Percentiles rank a stretch among this genome's conserved stretches.
Evolutionary conservation across 1,140 invertebrate genomes (phyloP).

Genomic region (Solen grandis): DNA sequence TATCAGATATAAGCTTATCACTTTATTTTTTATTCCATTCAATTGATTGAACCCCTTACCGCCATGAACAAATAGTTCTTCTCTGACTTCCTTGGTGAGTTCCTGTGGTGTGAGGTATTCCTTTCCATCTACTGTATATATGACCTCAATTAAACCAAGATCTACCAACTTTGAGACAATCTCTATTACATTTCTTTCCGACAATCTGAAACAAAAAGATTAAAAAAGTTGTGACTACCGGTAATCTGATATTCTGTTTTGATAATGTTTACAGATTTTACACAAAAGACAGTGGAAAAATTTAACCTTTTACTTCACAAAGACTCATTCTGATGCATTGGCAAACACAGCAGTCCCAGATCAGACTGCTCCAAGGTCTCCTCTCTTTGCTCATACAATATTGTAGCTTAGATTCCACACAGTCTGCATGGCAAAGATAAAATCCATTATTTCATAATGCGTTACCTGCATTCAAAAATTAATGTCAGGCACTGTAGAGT

Average conservation of each 20-base stretch:
- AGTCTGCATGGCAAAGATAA: too few species aligned
- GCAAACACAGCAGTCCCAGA: too few species aligned
- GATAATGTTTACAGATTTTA: not conserved
- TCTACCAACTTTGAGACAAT: slow-evolving; percentile 95
- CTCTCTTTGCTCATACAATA: too few species aligned
- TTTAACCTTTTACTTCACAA: too few species aligned
- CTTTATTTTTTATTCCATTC: too few species aligned
- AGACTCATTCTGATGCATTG: too few species aligned
- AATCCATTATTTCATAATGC: too few species aligned
- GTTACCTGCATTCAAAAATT: not conserved
- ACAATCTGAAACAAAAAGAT: slow-evolving; percentile 86
- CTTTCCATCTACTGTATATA: slow-evolving; percentile 98
- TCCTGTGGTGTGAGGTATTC: slow-evolving; percentile 97
- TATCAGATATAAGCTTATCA: too few species aligned
- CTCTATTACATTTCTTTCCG: slow-evolving; percentile 98
- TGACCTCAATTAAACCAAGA: slow-evolving; percentile 93
- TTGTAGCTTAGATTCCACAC: too few species aligned
- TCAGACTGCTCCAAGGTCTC: too few species aligned
- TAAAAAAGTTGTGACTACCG: not conserved
- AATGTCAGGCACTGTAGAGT: not conserved
- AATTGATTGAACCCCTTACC: too few species aligned
- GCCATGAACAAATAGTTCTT: slow-evolving; percentile 93
- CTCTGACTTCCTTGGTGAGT: slow-evolving; percentile 93
- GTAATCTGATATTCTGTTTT: not conserved
- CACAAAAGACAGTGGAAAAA: not conserved